Evolutionary conservation across 1,140 invertebrate genomes (phyloP), one percentile per base, ranked within the genome.

Genomic region (Drosophila repletoides): DNA sequence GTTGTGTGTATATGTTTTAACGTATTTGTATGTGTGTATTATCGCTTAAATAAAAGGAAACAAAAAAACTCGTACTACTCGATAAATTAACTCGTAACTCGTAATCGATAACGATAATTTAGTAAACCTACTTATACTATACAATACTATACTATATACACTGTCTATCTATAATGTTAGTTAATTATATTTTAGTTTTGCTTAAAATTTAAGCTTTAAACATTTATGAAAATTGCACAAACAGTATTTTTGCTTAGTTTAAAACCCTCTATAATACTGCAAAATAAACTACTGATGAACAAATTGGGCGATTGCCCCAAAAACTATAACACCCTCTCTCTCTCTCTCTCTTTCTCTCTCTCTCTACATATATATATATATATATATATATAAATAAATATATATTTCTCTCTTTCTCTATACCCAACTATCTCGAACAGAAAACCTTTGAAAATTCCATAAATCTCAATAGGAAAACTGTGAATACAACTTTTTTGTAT

Each of bases 171-270:
- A 12, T 63, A 63, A 48, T 48, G 12, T 72, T 76, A 79, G 72
- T 68, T 53, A 72, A 76, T 71, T 71, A 71, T 59, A 75, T 74
- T 69, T 56, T 75, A 65, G 60, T 70, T 75, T 80, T 83, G 76
- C 72, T 72, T 81, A 83, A 83, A 65, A 61, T 76, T 68, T 81
- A 81, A 81, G 76, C 76, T 48, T 74, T 53, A 83, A 43, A 69
- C 65, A 36, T 64, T 52, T 76, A 76, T 76, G 79, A 84, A 76
- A 84, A 79, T 79, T 79, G 79, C 79, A 84, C 79, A 84, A 80
- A 84, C 80, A 86, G 80, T 84, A 86, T 83, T 84, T 84, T 84
- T 84, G 80, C 79, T 84, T 84, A 84, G 74, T 84, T 84, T 52
- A 77, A 52, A 69, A 28, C 24, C 41, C 55, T 41, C 12, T 55